Conservation (phyloP, 1,140 invertebrate species). For the Polyergus mexicanus region DNA sequence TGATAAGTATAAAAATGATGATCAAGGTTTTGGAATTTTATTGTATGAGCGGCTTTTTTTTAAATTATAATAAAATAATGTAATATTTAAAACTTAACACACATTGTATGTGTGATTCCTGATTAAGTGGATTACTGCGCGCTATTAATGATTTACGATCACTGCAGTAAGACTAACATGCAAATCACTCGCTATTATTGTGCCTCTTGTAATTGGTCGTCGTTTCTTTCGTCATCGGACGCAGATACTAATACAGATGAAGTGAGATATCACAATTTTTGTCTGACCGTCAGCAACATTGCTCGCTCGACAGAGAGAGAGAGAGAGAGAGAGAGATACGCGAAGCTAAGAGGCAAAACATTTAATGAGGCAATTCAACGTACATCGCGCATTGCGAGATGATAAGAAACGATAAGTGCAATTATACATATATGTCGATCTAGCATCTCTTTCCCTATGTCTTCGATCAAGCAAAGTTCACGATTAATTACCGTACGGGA, state of each 20-base stretch:
- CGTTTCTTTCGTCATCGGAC: conserved; percentile 46
- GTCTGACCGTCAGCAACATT: not conserved
- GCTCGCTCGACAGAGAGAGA: conserved; percentile 12
- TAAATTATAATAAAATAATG: conserved; percentile 12
- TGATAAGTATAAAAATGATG: not conserved
- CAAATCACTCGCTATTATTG: conserved; percentile 52
- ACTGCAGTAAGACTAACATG: conserved; percentile 41
- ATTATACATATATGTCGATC: conserved; percentile 50
- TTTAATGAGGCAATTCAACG: conserved; percentile 64
- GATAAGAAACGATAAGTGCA: conserved; percentile 56
- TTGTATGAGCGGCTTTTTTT: not conserved
- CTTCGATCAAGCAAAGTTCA: conserved; percentile 33
- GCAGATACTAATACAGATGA: conserved; percentile 32
- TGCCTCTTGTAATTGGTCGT: conserved; percentile 25
- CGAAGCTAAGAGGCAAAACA: conserved; percentile 41
- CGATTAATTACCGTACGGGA: conserved; percentile 38
- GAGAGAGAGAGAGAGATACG: conserved; percentile 37
- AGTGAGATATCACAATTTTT: conserved; percentile 63
- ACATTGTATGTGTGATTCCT: conserved; percentile 7
- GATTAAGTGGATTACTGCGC: conserved; percentile 31
- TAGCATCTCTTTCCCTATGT: conserved; percentile 29
- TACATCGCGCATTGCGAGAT: conserved; percentile 41
- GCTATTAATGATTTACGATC: conserved; percentile 49
- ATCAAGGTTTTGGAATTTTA: not conserved
- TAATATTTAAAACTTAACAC: no score